Evolutionary conservation across 2,888 invertebrate species (phyloP), one percentile per base, ranked within the genome.

Genomic region (Harpalus rufipes): DNA sequence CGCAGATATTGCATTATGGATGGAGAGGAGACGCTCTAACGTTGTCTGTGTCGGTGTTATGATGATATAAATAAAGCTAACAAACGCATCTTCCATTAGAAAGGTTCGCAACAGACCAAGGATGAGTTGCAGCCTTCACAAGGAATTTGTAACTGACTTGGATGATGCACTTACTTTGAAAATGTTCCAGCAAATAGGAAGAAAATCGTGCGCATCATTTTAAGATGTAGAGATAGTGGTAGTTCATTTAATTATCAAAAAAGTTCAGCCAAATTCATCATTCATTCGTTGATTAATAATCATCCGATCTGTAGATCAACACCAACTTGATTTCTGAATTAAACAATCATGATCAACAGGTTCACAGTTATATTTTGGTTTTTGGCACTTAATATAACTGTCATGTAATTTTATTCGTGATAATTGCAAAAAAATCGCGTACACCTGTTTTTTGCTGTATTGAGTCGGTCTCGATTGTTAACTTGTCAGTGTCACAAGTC

Each of bases 1-100:
- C 6, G 5, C 14, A 12, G 41, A 68, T 32, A 65, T 68, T 68
- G 68, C 41, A 68, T 68, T 68, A 68, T 68, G 68, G 68, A 41
- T 68, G 14, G 65, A n/a, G 65, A 32, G 1, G 65, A n/a, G 65
- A 61, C 16, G 56, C 5, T 14, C 56, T n/a, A 56, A 14, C 56
- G 56, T 14, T 56, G 12, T n/a, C 14, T 56, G n/a, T 12, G 7
- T 7, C 63, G 21, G 63, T 63, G 63, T 63, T 18, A 21, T 63
- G 21, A 18, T 63, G 63, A 21, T 63, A 63, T 63, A 63, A 63
- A 63, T 63, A 63, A 63, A 63, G 16, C 18, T 63, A 12, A 63
- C 63, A 18, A 63, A 63, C 63, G 63, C 63, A 63, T 63, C 63
- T 63, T 63, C 21, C 21, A 63, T 63, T 63, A 63, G 63, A 63